Base-by-base conservation (phyloP, 2,797 vertebrate genomes). In the Chelidonichthys spinosus region DNA sequence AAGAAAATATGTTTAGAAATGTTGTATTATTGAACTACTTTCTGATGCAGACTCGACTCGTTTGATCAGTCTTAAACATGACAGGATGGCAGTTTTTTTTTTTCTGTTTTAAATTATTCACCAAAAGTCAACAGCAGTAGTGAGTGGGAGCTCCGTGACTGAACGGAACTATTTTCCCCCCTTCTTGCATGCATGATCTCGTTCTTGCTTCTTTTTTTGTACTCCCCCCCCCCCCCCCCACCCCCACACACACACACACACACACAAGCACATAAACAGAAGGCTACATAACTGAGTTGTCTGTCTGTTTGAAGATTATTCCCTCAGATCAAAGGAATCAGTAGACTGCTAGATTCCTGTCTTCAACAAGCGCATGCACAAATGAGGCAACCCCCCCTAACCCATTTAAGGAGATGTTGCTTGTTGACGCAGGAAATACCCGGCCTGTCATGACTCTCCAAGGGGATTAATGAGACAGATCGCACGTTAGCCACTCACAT, bases 301-400 rank as follows among this genome's bases (percentile, higher is more conserved):
- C 85, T 87, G 84, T 84, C 83, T 85, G 87, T 91, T 92, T 91
- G 87, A 92, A 88, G 89, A 89, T 90, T 89, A 90, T 90, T 90
- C 87, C 83, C 79, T 72, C 65, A 86, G 92, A 94, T 94, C 91
- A 94, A 92, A 93, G 86, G 70, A 85, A 82, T 53, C 79, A 74
- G 86, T 61, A 77, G 78, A 87, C 83, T 84, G 88, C 68, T 69
- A 79, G 88, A 90, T 90, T 92, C 84, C 83, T 86, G 86, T 86
- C 83, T 91, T 84, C 79, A 77, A 82, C 81, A 53, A 80, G 87
- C 85, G 71, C 74, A 83, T 59, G 74, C 90, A 87, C 85, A 91
- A 91, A 90, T 87, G 85, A 92, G 82, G 83, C 84, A 74, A 66
- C 72, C 76, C 82, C 61, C 66, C 50, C n/a, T 47, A 84, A 86